Conservation (phyloP, 2,888 invertebrate species). For the Chrysolina oricalcia region DNA sequence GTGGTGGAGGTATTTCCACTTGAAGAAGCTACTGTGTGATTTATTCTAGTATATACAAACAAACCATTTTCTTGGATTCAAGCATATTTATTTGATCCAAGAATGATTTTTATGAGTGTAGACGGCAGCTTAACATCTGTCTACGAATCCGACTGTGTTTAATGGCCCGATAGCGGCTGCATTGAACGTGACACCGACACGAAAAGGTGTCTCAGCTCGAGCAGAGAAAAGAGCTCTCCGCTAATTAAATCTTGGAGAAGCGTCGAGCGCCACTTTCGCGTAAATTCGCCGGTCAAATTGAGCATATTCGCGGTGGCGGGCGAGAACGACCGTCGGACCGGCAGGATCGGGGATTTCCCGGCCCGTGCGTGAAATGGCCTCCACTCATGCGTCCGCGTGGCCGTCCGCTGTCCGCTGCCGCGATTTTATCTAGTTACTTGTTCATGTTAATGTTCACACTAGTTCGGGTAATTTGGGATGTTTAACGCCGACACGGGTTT, state of each 20-base stretch:
- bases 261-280: slow-evolving; percentile 41
- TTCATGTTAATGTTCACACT: slow-evolving; percentile 62
- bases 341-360: slow-evolving; percentile 51
- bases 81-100: no score
- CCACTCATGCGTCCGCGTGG: slow-evolving; percentile 61
- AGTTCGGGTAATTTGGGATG: slow-evolving; percentile 60
- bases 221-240: slow-evolving; percentile 36
- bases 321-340: slow-evolving; percentile 31
- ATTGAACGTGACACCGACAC: slow-evolving; percentile 30
- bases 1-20: no score
- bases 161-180: background rate
- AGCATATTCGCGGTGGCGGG: slow-evolving; percentile 52
- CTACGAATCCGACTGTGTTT: background rate
- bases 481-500: slow-evolving; percentile 55
- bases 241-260: slow-evolving; percentile 50
- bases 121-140: background rate
- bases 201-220: slow-evolving; percentile 37
- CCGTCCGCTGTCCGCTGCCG: slow-evolving; percentile 53
- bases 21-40: no score
- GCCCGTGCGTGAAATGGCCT: slow-evolving; percentile 61
- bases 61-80: no score
- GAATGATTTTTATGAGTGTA: no score
- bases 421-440: slow-evolving; percentile 64
- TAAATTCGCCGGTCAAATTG: slow-evolving; percentile 48
- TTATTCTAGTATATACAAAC: no score